phyloP scores from a whole-genome alignment of 2,797 vertebrate genomes.

The Microcaecilia unicolor region DNA sequence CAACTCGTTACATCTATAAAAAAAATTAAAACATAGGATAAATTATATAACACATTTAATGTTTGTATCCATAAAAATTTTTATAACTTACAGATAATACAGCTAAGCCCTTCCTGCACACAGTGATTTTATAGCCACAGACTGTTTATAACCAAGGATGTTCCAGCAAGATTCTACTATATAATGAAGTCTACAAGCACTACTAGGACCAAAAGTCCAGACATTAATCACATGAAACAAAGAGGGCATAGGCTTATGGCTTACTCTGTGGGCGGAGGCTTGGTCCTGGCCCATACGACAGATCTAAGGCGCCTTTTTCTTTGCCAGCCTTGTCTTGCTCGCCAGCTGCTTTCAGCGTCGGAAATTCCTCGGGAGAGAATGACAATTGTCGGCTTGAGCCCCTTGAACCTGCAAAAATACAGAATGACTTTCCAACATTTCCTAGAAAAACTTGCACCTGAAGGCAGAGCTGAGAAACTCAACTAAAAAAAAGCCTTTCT shows the following conservation, averaged over 20 bases:
- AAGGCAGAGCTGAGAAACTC: rapidly evolving
- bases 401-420: slow-evolving; percentile 81
- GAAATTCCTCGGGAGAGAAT: slow-evolving; percentile 99
- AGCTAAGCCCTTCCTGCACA: too few species aligned
- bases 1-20: slow-evolving; percentile 92
- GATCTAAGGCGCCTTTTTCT: slow-evolving; percentile 99
- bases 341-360: slow-evolving; percentile 98
- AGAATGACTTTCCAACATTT: not conserved
- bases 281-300: slow-evolving; percentile 93
- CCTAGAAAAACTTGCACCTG: not conserved
- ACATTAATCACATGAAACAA: too few species aligned
- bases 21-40: slow-evolving; percentile 16
- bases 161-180: rapidly evolving
- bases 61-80: too few species aligned
- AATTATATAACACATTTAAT: too few species aligned
- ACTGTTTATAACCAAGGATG: too few species aligned
- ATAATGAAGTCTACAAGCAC: not conserved
- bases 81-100: too few species aligned
- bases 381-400: slow-evolving; percentile 99
- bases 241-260: slow-evolving; percentile 9
- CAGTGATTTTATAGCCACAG: too few species aligned
- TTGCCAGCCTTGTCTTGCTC: slow-evolving; percentile 99
- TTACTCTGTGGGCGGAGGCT: slow-evolving; percentile 79
- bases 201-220: too few species aligned
- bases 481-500: too few species aligned